Percentiles rank a stretch among this genome's conserved stretches.
These are phyloP conservation scores for Pseudomyrmex concolor DNA, from an alignment of 1,140 invertebrate species.

Conservation along the genomic window DNA sequence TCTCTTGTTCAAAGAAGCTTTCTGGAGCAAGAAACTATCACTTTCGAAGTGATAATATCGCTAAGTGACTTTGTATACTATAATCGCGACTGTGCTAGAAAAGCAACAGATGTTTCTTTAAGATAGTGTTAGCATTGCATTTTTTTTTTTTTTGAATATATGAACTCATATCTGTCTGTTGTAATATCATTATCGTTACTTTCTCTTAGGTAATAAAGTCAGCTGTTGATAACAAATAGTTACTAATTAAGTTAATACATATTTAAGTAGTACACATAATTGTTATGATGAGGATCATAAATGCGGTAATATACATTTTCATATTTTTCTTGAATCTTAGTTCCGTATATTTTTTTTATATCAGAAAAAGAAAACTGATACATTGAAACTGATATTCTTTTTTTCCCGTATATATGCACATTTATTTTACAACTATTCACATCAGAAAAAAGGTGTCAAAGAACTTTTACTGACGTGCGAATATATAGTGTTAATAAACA, in stretches of 20 bases:
- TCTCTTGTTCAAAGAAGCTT: slow-evolving; percentile 1
- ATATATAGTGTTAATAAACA: too few relatives aligned
- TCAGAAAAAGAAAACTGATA: too few relatives aligned
- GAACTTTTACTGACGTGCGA: too few relatives aligned
- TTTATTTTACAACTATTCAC: background rate
- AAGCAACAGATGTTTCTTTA: background rate
- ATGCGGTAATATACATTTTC: too few relatives aligned
- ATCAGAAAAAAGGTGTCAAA: background rate
- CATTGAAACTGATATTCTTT: background rate
- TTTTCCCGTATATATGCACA: background rate
- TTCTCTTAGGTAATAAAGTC: background rate
- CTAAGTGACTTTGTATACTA: background rate
- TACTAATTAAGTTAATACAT: background rate
- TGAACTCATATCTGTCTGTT: background rate
- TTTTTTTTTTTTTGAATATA: background rate
- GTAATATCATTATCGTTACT: background rate
- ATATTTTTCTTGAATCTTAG: background rate
- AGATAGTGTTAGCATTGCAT: background rate
- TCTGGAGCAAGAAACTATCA: slow-evolving; percentile 13
- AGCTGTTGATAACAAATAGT: background rate
- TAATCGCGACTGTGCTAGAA: background rate
- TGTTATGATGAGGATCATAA: slow-evolving; percentile 9
- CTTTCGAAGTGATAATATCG: slow-evolving; percentile 21
- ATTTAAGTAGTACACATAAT: background rate
- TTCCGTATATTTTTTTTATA: background rate